Percentiles rank a stretch among this genome's conserved stretches.
Conservation (phyloP, 1,140 invertebrate species). For the Conus betulinus region DNA sequence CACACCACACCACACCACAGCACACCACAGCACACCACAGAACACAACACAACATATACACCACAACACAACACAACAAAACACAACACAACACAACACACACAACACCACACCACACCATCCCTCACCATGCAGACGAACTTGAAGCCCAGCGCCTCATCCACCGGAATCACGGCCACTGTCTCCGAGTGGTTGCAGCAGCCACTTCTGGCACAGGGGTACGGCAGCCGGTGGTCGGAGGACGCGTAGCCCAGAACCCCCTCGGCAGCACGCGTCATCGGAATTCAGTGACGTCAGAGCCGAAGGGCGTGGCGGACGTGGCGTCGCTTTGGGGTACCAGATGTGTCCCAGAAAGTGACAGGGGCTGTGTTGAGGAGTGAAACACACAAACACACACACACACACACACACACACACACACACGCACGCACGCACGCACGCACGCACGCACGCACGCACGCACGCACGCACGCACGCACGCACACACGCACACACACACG, state of each 20-base stretch:
- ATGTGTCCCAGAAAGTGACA: not conserved
- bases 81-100: too few relatives aligned
- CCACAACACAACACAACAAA: too few relatives aligned
- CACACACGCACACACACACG: too few relatives aligned
- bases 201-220: conserved; percentile 53
- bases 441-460: too few relatives aligned
- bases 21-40: not conserved
- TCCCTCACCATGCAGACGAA: conserved; percentile 59
- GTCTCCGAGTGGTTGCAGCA: conserved; percentile 61
- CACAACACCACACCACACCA: not conserved
- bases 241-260: conserved; percentile 57
- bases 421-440: not conserved
- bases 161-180: conserved; percentile 57
- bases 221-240: conserved; percentile 47
- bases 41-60: not conserved
- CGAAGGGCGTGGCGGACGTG: not conserved
- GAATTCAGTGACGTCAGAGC: not conserved
- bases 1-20: not conserved
- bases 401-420: too few relatives aligned
- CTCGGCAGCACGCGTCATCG: conserved; percentile 51
- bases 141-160: conserved; percentile 58
- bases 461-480: too few relatives aligned
- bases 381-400: too few relatives aligned
- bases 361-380: not conserved
- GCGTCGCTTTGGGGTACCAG: not conserved